A percentile compares a stretch with the other conserved stretches of the same genome.
These are phyloP conservation scores for Chrysolina americana DNA, from an alignment of 2,888 invertebrate species.

Conservation along the genomic window DNA sequence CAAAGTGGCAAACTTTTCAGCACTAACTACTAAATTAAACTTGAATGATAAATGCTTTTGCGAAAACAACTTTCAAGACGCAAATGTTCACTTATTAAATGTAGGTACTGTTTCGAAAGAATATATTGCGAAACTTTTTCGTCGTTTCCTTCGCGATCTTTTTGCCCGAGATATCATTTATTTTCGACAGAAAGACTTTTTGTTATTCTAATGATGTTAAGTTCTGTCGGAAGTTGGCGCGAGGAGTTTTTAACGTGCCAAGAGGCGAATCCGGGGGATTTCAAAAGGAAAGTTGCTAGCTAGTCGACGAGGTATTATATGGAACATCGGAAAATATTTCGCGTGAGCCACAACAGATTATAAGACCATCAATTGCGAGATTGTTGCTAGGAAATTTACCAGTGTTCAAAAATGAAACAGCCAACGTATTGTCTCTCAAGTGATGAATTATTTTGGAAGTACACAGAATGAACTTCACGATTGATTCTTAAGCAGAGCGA, in stretches of 20 bases:
- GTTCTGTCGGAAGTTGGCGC: slow-evolving; percentile 22
- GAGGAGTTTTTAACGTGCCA: slow-evolving; percentile 28
- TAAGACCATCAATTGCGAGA: slow-evolving; percentile 12
- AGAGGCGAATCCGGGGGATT: slow-evolving; percentile 16
- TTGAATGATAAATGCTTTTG: slow-evolving; percentile 51
- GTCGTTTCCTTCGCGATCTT: slow-evolving; percentile 17
- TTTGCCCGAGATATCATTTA: slow-evolving; percentile 31
- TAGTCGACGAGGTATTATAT: slow-evolving; percentile 4
- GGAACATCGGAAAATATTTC: slow-evolving; percentile 9
- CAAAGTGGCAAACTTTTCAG: slow-evolving; percentile 37
- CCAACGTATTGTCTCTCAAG: not conserved
- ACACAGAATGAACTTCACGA: not conserved
- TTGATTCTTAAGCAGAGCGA: too few relatives aligned
- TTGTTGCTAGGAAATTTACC: not conserved
- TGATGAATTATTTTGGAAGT: not conserved
- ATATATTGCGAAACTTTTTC: slow-evolving; percentile 45
- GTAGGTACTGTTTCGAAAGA: slow-evolving; percentile 39
- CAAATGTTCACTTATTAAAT: slow-evolving; percentile 48
- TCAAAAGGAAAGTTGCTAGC: slow-evolving; percentile 6
- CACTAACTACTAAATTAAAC: slow-evolving; percentile 50
- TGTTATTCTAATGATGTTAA: slow-evolving; percentile 35
- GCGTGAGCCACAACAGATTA: slow-evolving; percentile 19
- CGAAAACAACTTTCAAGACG: slow-evolving; percentile 42
- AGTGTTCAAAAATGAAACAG: not conserved
- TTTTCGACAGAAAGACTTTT: slow-evolving; percentile 33